phyloP scores from a whole-genome alignment of 2,797 vertebrate species.

The Philypnodon macrostomus region DNA sequence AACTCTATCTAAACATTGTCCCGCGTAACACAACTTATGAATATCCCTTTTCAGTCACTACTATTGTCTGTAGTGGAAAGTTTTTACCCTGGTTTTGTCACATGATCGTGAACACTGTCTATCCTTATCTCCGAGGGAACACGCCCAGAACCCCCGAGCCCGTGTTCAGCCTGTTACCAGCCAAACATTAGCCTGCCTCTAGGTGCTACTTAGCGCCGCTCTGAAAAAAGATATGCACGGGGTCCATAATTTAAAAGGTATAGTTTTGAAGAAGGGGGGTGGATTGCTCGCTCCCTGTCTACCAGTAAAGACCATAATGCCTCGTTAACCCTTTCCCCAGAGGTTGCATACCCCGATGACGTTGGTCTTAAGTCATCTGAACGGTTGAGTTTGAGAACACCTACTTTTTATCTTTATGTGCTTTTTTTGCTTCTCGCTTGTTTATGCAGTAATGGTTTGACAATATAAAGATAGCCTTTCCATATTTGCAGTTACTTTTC shows the following conservation, averaged over 20 bases:
- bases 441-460: too few species aligned
- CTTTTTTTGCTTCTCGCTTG: constrained; percentile 23
- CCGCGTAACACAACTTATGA: background rate
- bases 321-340: constrained; percentile 67
- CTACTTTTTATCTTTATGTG: constrained; percentile 4
- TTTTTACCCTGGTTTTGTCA: constrained; percentile 46
- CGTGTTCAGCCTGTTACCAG: constrained; percentile 39
- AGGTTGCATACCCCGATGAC: constrained; percentile 61
- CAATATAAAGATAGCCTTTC: too few species aligned
- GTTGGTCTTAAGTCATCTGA: constrained; percentile 49
- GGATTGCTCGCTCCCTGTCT: constrained; percentile 34
- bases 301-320: constrained; percentile 63
- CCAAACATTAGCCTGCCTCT: constrained; percentile 53
- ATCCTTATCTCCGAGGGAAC: constrained; percentile 43
- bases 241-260: constrained; percentile 66
- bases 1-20: background rate
- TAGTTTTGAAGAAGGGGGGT: constrained; percentile 46
- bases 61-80: constrained; percentile 18
- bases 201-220: constrained; percentile 61
- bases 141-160: constrained; percentile 46
- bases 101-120: constrained; percentile 40
- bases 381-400: constrained; percentile 4
- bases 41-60: background rate
- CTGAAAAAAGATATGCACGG: constrained; percentile 66
- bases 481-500: too few species aligned